Percentiles rank a stretch among this genome's conserved stretches.
Evolutionary conservation across 2,888 invertebrate genomes (phyloP).

Genomic region (Cynaeus angustus): DNA sequence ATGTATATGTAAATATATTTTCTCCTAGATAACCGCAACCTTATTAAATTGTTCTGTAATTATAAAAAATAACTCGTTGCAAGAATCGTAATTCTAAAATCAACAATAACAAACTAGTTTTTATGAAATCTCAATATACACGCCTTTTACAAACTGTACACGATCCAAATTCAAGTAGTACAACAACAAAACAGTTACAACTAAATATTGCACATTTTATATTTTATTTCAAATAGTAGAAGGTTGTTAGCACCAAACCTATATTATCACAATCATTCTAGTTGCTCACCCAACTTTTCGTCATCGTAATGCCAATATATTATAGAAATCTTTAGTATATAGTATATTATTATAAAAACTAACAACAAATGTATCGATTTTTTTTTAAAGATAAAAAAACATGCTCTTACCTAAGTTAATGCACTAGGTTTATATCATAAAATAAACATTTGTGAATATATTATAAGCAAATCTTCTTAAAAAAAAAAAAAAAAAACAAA

Average conservation of each 20-base stretch:
- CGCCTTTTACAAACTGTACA: conserved; percentile 58
- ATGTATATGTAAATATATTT: conserved; percentile 33
- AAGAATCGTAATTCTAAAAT: conserved; percentile 42
- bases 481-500: conserved; percentile 59
- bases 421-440: conserved; percentile 57
- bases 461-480: conserved; percentile 60
- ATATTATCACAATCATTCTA: conserved; percentile 70
- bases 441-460: conserved; percentile 56
- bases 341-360: conserved; percentile 68
- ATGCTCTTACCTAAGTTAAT: conserved; percentile 57
- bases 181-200: conserved; percentile 62
- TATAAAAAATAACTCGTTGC: conserved; percentile 46
- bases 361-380: conserved; percentile 62
- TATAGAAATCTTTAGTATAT: conserved; percentile 65
- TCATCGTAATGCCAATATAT: conserved; percentile 63
- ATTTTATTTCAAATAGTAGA: conserved; percentile 57
- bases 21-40: conserved; percentile 45
- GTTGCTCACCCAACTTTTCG: conserved; percentile 53
- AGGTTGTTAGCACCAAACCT: conserved; percentile 72
- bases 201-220: conserved; percentile 71
- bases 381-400: conserved; percentile 53
- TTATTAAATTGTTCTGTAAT: conserved; percentile 37
- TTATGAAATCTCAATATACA: conserved; percentile 44
- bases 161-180: conserved; percentile 48
- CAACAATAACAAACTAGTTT: conserved; percentile 48